Base-by-base conservation (phyloP, 2,888 invertebrate genomes). In the Osmoderma eremita region DNA sequence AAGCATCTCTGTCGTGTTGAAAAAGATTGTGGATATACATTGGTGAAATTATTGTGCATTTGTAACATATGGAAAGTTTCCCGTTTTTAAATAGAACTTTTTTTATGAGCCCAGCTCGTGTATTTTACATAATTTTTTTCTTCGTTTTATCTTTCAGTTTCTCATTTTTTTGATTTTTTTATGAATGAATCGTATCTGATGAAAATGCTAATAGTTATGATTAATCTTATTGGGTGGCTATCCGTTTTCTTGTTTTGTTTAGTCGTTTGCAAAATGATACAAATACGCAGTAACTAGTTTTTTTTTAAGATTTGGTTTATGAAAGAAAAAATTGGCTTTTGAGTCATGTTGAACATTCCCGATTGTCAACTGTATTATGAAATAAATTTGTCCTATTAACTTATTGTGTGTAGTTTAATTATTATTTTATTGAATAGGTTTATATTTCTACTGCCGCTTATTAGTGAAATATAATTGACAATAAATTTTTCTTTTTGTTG, bases 291-390 rank as follows among this genome's bases (percentile, higher is more conserved):
- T 30, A 30, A 30, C n/a, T n/a, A n/a, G 10, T 30, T 30, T 30
- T 1, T 30, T 30, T 5, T 24, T 4, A 24, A 3, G 24, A 24
- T 30, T 30, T 5, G 5, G 30, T 6, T 30, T 30, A 30, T 30
- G 30, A 53, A 61, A 24, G 30, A 53, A 65, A 62, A 67, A 64
- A 67, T 62, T 65, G 69, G 63, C 70, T 68, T 74, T 74, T 73
- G 71, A 75, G 72, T 78, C 77, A n/a, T 79, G 78, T 77, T 77
- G 74, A 79, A 81, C 80, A 81, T 81, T 81, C 81, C 81, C 78
- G 77, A 80, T 80, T 81, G 79, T 80, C 80, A 80, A 77, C 79
- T 81, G 79, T 81, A 81, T 80, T 79, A 79, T 78, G 75, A 77
- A 80, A 79, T 79, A 80, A 80, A 80, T 79, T 80, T 80, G 79